phyloP scores from a whole-genome alignment of 2,888 invertebrate species.

The Perizoma affinitatum region DNA sequence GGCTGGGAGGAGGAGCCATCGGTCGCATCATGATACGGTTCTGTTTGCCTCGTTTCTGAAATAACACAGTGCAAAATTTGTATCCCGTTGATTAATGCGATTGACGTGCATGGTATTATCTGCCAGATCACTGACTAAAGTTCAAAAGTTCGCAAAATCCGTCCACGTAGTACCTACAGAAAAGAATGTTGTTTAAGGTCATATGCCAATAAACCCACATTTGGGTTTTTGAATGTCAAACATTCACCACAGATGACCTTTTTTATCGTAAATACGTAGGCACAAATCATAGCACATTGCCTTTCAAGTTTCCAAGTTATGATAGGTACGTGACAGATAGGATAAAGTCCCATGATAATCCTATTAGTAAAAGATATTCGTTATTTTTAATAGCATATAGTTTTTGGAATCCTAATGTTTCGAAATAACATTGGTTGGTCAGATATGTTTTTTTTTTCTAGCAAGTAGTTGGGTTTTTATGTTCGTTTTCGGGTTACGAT shows the following conservation, averaged over 20 bases:
- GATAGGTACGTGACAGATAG: background rate
- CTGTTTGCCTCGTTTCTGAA: constrained; percentile 80
- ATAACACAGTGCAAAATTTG: constrained; percentile 30
- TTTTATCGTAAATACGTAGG: constrained; percentile 1
- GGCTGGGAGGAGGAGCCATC: constrained; percentile 56
- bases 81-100: background rate
- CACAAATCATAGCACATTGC: background rate
- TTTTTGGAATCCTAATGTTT: too few relatives aligned
- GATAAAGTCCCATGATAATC: too few relatives aligned
- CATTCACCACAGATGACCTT: constrained; percentile 21
- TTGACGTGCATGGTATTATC: too few relatives aligned
- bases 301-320: background rate
- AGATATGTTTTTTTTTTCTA: too few relatives aligned
- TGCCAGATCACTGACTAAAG: constrained; percentile 12
- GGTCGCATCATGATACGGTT: constrained; percentile 79
- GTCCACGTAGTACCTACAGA: constrained; percentile 8
- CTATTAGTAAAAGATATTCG: too few relatives aligned
- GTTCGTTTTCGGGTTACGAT: too few relatives aligned
- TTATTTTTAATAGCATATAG: too few relatives aligned
- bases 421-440: too few relatives aligned
- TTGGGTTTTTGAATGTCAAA: constrained; percentile 22
- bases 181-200: constrained; percentile 16
- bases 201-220: constrained; percentile 19
- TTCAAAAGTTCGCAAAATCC: constrained; percentile 8
- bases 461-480: too few relatives aligned